phyloP scores from a whole-genome alignment of 1,140 invertebrate species.

The Bombus breviceps region DNA sequence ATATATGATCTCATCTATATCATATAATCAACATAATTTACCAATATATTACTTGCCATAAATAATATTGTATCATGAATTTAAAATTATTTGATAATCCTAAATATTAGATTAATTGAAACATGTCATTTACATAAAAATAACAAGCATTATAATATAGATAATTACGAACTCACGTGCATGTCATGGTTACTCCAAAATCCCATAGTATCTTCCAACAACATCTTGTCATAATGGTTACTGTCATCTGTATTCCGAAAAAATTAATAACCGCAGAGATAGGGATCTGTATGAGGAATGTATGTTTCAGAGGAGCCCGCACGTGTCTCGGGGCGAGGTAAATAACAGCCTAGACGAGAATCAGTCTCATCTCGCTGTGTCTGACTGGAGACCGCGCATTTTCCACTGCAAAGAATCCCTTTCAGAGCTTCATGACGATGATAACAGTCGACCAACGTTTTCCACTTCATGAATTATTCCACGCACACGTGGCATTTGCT shows the following conservation, averaged over 20 bases:
- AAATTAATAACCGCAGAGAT: not conserved
- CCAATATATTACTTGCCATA: too few relatives aligned
- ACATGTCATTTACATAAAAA: too few relatives aligned
- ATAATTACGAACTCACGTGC: too few relatives aligned
- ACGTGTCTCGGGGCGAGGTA: not conserved
- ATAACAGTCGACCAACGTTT: constrained; percentile 50
- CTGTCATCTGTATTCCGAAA: not conserved
- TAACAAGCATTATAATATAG: too few relatives aligned
- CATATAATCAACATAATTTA: too few relatives aligned
- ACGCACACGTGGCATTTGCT: constrained; percentile 49
- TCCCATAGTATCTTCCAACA: too few relatives aligned
- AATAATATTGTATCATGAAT: too few relatives aligned
- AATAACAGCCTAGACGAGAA: not conserved
- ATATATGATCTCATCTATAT: not conserved
- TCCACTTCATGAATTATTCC: constrained; percentile 66
- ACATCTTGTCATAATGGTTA: too few relatives aligned
- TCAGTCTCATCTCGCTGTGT: constrained; percentile 11
- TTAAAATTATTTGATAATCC: too few relatives aligned
- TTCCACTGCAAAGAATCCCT: constrained; percentile 39
- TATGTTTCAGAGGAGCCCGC: not conserved
- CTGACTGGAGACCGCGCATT: constrained; percentile 9
- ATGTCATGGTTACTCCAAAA: too few relatives aligned
- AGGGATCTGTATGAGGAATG: not conserved
- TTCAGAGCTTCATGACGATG: not conserved
- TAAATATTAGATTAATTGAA: too few relatives aligned